Evolutionary conservation across 2,797 vertebrate genomes (phyloP), one percentile per base, ranked within the genome.

Genomic region (Argyrosomus regius): DNA sequence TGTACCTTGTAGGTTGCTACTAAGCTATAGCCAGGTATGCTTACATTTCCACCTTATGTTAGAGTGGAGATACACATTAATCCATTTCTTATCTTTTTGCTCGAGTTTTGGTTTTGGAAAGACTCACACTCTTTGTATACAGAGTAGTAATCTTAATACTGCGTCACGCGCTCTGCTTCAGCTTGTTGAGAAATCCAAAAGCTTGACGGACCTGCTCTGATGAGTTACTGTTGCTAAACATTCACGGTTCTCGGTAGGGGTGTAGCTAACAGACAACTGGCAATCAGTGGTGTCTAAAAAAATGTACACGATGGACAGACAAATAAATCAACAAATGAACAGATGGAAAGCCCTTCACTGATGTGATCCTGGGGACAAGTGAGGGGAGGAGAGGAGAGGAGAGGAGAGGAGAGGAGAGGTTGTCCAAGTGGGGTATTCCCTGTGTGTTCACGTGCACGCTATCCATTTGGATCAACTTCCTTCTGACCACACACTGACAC

Each of bases 401-500:
- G 52, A 48, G 22, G 13, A 35, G 12, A 53, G n/a, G 28, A 35
- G 24, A 60, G n/a, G 20, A 22, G 39, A 22, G n/a, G 24, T 28
- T 52, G n/a, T 67, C 48, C 24, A 72, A 28, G 14, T 60, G 5
- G 7, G 22, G 8, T 41, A 11, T 22, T 65, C n/a, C 14, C 39
- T 17, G 14, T 75, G 52, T 48, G n/a, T 68, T 52, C 8, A 39
- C 1, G 6, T 46, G 28, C 28, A 35, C 4, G 1, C 14, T 18
- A 46, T 57, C 39, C 22, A 59, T 48, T 18, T 64, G 18, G 35
- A 49, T 18, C 56, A 68, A 18, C 48, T 75, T 86, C 66, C n/a
- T 8, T 68, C 26, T 49, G 31, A 77, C 45, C 59, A 54, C 61
- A 75, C 56, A 65, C 18, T 71, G 24, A 74, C 66, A 66, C 54